These are phyloP conservation scores for Acrocyrtus sp. DNA, from an alignment of 2,888 invertebrate species.

Conservation along the genomic window DNA sequence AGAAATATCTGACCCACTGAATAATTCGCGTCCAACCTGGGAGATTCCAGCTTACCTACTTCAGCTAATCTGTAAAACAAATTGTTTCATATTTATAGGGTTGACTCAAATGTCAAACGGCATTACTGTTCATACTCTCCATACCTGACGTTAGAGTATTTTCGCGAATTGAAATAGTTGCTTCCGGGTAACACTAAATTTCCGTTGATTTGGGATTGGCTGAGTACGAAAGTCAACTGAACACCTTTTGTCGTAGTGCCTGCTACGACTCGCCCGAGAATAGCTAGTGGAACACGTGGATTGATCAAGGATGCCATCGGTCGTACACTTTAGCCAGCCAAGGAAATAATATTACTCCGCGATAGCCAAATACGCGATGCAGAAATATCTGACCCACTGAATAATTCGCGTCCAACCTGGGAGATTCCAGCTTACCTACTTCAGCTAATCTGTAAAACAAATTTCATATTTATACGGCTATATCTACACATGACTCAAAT, in stretches of 20 bases:
- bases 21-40: conserved; percentile 89
- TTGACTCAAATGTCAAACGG: not conserved
- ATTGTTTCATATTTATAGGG: not conserved
- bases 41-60: conserved; percentile 90
- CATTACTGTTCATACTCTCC: no score
- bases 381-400: conserved; percentile 96
- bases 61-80: conserved; percentile 80
- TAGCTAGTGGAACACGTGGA: no score
- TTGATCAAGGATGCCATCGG: no score
- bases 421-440: conserved; percentile 90
- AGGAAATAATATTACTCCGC: conserved; percentile 96
- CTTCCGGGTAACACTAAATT: no score
- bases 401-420: conserved; percentile 89
- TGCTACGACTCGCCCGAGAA: conserved; percentile 1
- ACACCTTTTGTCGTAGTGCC: conserved; percentile 18
- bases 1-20: conserved; percentile 96
- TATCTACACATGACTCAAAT: no score
- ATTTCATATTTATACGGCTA: no score
- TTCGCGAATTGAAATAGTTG: conserved; percentile 3
- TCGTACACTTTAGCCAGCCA: conserved; percentile 97
- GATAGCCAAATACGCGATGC: conserved; percentile 96
- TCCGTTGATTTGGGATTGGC: no score
- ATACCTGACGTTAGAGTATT: conserved; percentile 47
- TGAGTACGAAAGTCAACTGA: conserved; percentile 14
- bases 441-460: conserved; percentile 80